Base-by-base conservation (phyloP, 2,113 vertebrate genomes). In the Epinephelus moara region DNA sequence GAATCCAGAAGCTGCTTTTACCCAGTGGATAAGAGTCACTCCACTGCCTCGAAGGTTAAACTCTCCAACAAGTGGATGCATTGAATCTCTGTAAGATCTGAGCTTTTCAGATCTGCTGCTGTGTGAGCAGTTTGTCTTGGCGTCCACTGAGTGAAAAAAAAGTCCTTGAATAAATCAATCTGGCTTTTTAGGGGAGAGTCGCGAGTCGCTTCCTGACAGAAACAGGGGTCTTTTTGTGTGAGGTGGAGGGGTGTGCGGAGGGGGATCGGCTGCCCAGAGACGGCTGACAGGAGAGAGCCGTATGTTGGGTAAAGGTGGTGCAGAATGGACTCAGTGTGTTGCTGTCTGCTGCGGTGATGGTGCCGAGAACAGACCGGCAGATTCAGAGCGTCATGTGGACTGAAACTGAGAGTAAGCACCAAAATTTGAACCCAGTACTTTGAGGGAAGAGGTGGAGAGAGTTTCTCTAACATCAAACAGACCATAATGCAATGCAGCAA, bases 171-270 rank as follows among this genome's bases (percentile, higher is more conserved):
- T 89, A 87, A 89, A 91, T 91, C 76, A 88, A 85, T 81, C 78
- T 71, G 77, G 55, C 66, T 79, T 88, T 93, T 93, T 91, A 77
- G 69, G 70, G 71, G 62, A 70, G 86, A 53, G 87, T 67, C 78
- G 85, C 62, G 37, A 90, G 87, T 53, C 50, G 75, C 82, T 86
- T 90, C 91, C 94, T 89, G 83, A 64, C 71, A 85, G 88, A 80
- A 89, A 96, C 95, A 95, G 93, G 92, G 86, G 52, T 81, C 90
- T 91, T 91, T 93, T 93, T 96, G 95, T 95, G 78, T 56, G 23
- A 0, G 75, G 4, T 33, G 13, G 21, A 50, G 59, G 50, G 52
- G 40, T 52, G 70, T 14, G 59, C 4, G n/a, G 52, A 19, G 63
- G 81, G 52, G 30, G 73, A 40, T 69, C 23, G 70, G 71, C 66